A percentile compares a stretch with the other conserved stretches of the same genome.
These are phyloP conservation scores for Scyliorhinus canicula DNA, from an alignment of 2,797 vertebrate species.

Conservation along the genomic window DNA sequence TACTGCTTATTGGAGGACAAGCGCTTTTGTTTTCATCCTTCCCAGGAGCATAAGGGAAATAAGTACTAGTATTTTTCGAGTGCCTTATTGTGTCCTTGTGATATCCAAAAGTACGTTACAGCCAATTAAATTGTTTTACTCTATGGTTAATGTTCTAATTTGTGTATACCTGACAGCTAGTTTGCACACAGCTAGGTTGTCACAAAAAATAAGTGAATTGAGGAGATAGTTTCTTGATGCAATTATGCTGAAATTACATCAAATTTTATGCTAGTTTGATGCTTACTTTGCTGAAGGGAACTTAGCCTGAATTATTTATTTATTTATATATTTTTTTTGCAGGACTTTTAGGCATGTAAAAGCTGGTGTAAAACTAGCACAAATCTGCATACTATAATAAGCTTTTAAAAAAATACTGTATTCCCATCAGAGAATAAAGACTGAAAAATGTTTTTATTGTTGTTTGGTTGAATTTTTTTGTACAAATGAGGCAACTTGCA, in stretches of 20 bases:
- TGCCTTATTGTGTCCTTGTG: not conserved
- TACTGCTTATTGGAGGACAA: not conserved
- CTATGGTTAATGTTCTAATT: not conserved
- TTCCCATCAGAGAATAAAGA: not conserved
- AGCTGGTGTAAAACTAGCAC: not conserved
- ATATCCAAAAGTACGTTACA: not conserved
- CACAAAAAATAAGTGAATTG: not conserved
- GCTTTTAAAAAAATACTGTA: not conserved
- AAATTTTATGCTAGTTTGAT: not conserved
- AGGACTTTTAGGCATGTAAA: not conserved
- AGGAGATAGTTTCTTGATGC: not conserved
- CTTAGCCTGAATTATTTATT: not conserved
- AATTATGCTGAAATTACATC: not conserved
- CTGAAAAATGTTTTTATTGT: not conserved
- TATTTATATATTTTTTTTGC: no score
- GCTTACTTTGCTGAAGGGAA: not conserved
- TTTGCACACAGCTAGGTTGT: not conserved
- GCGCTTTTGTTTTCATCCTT: not conserved
- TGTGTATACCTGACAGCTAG: not conserved
- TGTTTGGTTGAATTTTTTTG: conserved; percentile 1
- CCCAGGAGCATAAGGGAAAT: not conserved
- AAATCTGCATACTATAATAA: not conserved
- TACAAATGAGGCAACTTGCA: not conserved
- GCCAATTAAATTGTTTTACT: not conserved
- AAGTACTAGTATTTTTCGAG: not conserved